Conservation (phyloP, 2,797 vertebrate genomes). For the Danio jaintianensis region DNA sequence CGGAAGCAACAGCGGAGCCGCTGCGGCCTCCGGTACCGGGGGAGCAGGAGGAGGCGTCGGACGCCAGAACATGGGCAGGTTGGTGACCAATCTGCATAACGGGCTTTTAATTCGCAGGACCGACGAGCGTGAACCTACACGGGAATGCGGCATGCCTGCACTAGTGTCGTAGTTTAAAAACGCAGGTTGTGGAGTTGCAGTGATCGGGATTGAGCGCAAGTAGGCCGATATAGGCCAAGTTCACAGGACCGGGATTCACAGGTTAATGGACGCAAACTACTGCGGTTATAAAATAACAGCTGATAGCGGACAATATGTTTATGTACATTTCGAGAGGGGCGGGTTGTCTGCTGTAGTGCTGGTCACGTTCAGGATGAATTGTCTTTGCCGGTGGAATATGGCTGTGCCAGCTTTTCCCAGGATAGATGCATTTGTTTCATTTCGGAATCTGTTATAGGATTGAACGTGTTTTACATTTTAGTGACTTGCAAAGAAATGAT, state of each 20-base stretch:
- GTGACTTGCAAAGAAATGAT: neutral
- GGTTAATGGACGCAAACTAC: neutral
- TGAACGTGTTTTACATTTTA: neutral
- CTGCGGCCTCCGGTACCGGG: constrained; percentile 79
- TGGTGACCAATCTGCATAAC: constrained; percentile 70
- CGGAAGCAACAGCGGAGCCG: constrained; percentile 82
- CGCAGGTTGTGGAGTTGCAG: constrained; percentile 41
- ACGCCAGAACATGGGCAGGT: constrained; percentile 90
- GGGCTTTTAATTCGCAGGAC: neutral
- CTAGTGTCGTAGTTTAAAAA: constrained; percentile 40
- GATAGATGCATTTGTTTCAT: neutral
- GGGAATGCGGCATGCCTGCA: constrained; percentile 38
- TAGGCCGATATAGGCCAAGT: constrained; percentile 48
- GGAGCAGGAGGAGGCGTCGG: constrained; percentile 80
- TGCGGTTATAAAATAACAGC: neutral
- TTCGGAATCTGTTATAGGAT: neutral
- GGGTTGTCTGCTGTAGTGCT: neutral
- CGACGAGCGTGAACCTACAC: neutral
- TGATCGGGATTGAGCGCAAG: constrained; percentile 21
- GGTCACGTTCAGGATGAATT: neutral
- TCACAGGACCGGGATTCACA: constrained; percentile 26
- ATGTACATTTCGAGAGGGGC: constrained; percentile 20
- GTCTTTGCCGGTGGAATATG: neutral
- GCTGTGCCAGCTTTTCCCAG: neutral
- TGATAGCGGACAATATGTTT: constrained; percentile 69